These are phyloP conservation scores for Acestrorhynchus altus DNA, from an alignment of 2,797 vertebrate species.

Conservation along the genomic window DNA sequence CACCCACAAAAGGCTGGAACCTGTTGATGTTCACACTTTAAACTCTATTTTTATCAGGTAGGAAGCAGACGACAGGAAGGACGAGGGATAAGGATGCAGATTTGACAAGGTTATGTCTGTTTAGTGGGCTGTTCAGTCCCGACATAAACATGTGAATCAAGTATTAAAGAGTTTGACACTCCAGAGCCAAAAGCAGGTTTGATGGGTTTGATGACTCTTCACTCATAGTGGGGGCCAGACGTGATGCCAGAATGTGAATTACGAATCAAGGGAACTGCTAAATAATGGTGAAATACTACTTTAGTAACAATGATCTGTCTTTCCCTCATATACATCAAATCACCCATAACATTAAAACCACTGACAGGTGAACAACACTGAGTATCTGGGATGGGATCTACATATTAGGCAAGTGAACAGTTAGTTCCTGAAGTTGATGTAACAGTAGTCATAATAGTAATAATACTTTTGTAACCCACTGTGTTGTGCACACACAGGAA, in stretches of 20 bases:
- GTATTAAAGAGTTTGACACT: neutral
- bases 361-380: no score
- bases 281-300: neutral
- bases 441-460: no score
- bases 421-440: no score
- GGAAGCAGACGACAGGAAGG: conserved; percentile 60
- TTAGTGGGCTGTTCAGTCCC: conserved; percentile 43
- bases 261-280: neutral
- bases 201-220: neutral
- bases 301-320: no score
- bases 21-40: neutral
- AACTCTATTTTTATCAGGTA: conserved; percentile 34
- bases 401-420: no score
- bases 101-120: conserved; percentile 58
- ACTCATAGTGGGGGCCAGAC: neutral
- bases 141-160: conserved; percentile 34
- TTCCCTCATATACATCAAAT: no score
- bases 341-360: no score
- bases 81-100: conserved; percentile 61
- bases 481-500: no score
- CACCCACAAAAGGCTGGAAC: neutral
- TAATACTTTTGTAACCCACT: no score
- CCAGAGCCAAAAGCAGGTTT: neutral
- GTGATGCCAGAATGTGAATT: neutral
- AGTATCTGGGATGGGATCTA: no score